Conservation (phyloP, 1,140 invertebrate species). For the Leptestheria dahalacensis region DNA sequence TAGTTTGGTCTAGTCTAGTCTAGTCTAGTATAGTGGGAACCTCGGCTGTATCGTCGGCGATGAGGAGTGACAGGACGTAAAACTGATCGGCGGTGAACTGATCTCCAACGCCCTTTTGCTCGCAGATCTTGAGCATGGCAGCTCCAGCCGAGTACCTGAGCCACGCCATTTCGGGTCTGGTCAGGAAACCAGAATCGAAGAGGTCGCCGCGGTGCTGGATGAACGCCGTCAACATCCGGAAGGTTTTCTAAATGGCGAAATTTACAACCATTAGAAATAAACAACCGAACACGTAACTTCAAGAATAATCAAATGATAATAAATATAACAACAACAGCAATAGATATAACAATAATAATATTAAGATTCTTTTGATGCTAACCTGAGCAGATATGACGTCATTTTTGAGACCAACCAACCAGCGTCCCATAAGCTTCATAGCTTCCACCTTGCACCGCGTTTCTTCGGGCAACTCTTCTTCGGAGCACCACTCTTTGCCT, state of each 20-base stretch:
- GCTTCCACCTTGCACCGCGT: conserved; percentile 87
- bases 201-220: conserved; percentile 78
- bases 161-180: conserved; percentile 76
- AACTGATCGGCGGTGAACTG: conserved; percentile 88
- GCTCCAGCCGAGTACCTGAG: conserved; percentile 76
- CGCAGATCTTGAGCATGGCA: conserved; percentile 90
- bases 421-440: conserved; percentile 88
- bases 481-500: conserved; percentile 65
- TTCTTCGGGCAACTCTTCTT: conserved; percentile 75
- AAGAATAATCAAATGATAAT: too few species aligned
- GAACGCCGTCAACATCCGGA: conserved; percentile 78
- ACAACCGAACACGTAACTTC: too few species aligned
- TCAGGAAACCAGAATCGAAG: conserved; percentile 38
- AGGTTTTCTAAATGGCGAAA: conserved; percentile 76
- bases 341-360: neutral
- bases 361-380: neutral
- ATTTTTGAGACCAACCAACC: conserved; percentile 79
- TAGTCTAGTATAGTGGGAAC: neutral
- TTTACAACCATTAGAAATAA: too few species aligned
- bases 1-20: too few species aligned
- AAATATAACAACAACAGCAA: too few species aligned
- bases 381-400: conserved; percentile 67
- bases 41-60: conserved; percentile 32
- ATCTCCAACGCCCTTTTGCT: conserved; percentile 88
- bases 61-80: conserved; percentile 77